Evolutionary conservation across 2,797 vertebrate species (phyloP).

Genomic region (Smutsia gigantea): DNA sequence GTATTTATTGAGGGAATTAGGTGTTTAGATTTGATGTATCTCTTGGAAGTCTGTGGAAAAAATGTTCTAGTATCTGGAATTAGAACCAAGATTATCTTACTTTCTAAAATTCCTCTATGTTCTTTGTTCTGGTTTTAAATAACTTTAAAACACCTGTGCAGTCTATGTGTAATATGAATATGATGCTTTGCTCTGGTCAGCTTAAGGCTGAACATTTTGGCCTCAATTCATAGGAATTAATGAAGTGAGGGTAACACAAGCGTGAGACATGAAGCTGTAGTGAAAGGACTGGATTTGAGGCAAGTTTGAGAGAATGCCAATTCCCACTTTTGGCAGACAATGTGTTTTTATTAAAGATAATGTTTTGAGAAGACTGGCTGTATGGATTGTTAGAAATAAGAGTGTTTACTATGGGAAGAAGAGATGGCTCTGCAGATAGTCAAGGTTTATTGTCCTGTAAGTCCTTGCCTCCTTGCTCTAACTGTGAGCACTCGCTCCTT

Average conservation of each 20-base stretch:
- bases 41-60: constrained; percentile 15
- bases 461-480: not conserved
- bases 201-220: constrained; percentile 42
- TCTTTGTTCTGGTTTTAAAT: constrained; percentile 62
- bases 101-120: constrained; percentile 59
- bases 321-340: constrained; percentile 65
- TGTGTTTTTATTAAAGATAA: constrained; percentile 60
- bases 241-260: constrained; percentile 73
- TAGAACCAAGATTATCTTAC: constrained; percentile 39
- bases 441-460: not conserved
- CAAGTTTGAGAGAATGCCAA: constrained; percentile 84
- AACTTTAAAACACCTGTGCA: constrained; percentile 53
- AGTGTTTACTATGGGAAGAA: not conserved
- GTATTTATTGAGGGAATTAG: constrained; percentile 34
- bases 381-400: not conserved
- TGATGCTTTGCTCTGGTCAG: constrained; percentile 58
- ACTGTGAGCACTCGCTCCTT: not conserved
- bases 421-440: not conserved
- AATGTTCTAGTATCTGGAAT: constrained; percentile 23
- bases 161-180: constrained; percentile 1
- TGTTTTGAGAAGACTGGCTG: constrained; percentile 23
- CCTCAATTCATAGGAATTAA: constrained; percentile 70
- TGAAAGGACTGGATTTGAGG: constrained; percentile 73
- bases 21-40: constrained; percentile 28
- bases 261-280: constrained; percentile 74